Evolutionary conservation across 2,888 invertebrate genomes (phyloP).

Genomic region (Rosalia funebris): DNA sequence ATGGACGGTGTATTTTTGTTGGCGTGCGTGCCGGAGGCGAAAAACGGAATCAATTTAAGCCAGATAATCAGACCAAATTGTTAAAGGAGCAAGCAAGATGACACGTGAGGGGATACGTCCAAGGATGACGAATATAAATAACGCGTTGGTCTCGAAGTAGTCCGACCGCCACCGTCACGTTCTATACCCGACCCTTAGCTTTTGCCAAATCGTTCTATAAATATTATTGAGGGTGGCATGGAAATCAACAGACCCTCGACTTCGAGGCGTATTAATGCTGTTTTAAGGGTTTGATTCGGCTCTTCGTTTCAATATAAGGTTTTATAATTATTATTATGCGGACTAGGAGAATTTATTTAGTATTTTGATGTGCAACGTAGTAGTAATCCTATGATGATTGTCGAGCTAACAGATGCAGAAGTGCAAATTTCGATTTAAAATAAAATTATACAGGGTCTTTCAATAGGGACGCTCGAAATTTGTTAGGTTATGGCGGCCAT

Average conservation of each 20-base stretch:
- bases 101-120: constrained; percentile 6
- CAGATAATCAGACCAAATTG: not conserved
- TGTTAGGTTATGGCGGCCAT: too few species aligned
- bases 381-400: too few species aligned
- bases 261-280: not conserved
- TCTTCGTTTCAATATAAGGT: not conserved
- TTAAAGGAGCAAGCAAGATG: constrained; percentile 17
- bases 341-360: not conserved
- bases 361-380: too few species aligned
- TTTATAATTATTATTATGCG: not conserved
- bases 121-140: constrained; percentile 16
- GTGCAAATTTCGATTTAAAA: too few species aligned
- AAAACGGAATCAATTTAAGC: constrained; percentile 13
- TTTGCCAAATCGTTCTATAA: not conserved
- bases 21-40: too few species aligned
- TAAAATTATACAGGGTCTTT: too few species aligned
- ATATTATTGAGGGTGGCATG: not conserved
- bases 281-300: not conserved
- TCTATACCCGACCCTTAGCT: not conserved
- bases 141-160: not conserved
- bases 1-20: too few species aligned
- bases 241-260: not conserved
- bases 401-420: too few species aligned
- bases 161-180: not conserved
- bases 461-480: too few species aligned